phyloP scores from a whole-genome alignment of 2,113 vertebrate genomes.

The Gallinago jamesoni region DNA sequence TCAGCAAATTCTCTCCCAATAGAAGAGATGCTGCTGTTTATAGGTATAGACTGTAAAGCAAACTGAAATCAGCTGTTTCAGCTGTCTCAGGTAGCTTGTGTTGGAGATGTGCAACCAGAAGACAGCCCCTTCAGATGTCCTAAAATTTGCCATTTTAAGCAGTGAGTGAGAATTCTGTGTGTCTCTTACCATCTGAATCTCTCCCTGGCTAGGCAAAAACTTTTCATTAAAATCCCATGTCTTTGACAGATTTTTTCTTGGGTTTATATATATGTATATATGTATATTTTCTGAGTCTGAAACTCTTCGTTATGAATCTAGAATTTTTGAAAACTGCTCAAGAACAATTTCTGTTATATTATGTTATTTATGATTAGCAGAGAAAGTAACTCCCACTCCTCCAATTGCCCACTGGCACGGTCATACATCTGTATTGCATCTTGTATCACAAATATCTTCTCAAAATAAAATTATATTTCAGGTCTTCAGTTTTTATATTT shows the following conservation, averaged over 20 bases:
- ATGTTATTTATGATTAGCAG: background rate
- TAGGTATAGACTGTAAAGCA: background rate
- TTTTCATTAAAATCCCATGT: background rate
- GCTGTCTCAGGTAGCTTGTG: background rate
- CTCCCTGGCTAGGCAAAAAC: background rate
- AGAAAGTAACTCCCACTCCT: background rate
- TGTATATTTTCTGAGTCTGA: background rate
- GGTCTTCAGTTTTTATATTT: background rate
- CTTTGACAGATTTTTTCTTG: background rate
- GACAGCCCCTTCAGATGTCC: background rate
- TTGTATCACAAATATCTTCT: background rate
- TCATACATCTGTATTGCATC: background rate
- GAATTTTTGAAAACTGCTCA: background rate
- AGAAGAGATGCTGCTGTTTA: background rate
- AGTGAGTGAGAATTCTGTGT: background rate
- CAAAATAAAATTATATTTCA: background rate
- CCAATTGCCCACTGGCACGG: rapidly evolving
- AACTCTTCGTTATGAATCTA: background rate
- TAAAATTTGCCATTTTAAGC: background rate
- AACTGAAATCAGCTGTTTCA: background rate
- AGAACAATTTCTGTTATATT: background rate
- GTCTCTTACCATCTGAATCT: background rate
- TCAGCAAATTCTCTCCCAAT: background rate
- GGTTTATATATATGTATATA: no score
- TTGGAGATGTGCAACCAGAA: background rate